A percentile compares a stretch with the other conserved stretches of the same genome.
These are phyloP conservation scores for Apolygus lucorum DNA, from an alignment of 1,140 invertebrate species.

Conservation along the genomic window DNA sequence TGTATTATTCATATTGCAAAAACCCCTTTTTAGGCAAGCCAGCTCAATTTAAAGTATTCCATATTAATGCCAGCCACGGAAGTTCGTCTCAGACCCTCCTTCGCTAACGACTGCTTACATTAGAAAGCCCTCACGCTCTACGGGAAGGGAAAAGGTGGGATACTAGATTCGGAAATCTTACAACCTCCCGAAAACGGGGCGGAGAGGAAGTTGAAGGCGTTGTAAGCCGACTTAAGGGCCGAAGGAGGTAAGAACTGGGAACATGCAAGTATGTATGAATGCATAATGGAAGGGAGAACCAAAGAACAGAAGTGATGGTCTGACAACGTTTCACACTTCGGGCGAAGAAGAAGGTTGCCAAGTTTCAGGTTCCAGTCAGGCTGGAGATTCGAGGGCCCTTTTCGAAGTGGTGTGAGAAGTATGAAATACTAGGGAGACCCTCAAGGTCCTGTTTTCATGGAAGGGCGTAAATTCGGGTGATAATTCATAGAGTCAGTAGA, in stretches of 20 bases:
- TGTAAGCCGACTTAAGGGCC: background rate
- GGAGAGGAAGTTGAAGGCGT: background rate
- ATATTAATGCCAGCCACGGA: background rate
- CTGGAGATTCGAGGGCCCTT: too few relatives aligned
- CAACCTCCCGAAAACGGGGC: background rate
- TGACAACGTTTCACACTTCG: too few relatives aligned
- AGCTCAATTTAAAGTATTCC: background rate
- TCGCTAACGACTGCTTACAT: background rate
- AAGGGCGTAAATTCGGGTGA: background rate
- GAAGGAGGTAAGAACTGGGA: background rate
- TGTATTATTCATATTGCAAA: background rate
- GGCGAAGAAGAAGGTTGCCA: too few relatives aligned
- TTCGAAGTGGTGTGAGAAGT: too few relatives aligned
- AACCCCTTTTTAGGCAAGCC: background rate
- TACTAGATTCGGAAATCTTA: background rate
- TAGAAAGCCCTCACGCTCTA: background rate
- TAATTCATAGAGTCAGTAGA: background rate
- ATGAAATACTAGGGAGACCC: too few relatives aligned
- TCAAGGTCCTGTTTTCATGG: background rate
- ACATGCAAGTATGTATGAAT: constrained; percentile 8
- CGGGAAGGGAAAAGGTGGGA: background rate
- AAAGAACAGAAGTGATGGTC: too few relatives aligned
- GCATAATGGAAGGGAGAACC: background rate
- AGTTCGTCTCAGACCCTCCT: background rate
- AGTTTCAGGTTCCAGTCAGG: background rate